Conservation (phyloP, 1,140 invertebrate genomes). For the Cataglyphis hispanica region DNA sequence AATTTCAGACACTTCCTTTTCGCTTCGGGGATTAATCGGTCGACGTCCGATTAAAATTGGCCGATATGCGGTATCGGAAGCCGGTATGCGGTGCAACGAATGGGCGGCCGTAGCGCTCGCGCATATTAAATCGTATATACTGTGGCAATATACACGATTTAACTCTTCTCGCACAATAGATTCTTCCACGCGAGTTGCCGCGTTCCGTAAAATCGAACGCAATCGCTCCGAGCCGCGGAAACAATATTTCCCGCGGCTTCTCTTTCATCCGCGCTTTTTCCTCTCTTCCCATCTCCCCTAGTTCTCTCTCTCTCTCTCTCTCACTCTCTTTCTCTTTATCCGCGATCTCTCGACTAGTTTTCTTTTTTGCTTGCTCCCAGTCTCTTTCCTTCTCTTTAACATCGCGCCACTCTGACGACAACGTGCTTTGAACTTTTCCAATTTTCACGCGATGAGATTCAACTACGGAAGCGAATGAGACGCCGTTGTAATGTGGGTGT, state of each 20-base stretch:
- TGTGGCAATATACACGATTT: constrained; percentile 51
- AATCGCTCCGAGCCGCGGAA: constrained; percentile 56
- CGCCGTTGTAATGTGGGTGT: constrained; percentile 64
- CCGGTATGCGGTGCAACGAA: constrained; percentile 11
- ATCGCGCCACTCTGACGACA: constrained; percentile 43
- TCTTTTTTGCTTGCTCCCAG: constrained; percentile 15
- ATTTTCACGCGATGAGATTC: constrained; percentile 75
- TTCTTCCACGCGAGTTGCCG: constrained; percentile 64
- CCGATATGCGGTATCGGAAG: neutral
- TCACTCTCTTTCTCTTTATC: neutral
- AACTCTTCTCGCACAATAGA: constrained; percentile 69
- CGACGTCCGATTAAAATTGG: constrained; percentile 53
- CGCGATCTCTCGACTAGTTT: constrained; percentile 34
- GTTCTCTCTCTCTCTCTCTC: neutral
- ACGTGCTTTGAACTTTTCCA: constrained; percentile 76
- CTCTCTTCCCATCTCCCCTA: neutral
- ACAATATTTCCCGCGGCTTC: constrained; percentile 63
- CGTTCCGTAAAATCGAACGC: constrained; percentile 71
- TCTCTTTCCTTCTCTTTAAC: constrained; percentile 47
- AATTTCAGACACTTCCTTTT: constrained; percentile 3
- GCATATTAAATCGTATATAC: constrained; percentile 66
- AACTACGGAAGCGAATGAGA: constrained; percentile 57
- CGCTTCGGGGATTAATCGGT: constrained; percentile 1
- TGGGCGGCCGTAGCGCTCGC: constrained; percentile 23
- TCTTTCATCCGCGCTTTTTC: constrained; percentile 27